phyloP scores from a whole-genome alignment of 2,797 vertebrate genomes.

The Astyanax mexicanus region DNA sequence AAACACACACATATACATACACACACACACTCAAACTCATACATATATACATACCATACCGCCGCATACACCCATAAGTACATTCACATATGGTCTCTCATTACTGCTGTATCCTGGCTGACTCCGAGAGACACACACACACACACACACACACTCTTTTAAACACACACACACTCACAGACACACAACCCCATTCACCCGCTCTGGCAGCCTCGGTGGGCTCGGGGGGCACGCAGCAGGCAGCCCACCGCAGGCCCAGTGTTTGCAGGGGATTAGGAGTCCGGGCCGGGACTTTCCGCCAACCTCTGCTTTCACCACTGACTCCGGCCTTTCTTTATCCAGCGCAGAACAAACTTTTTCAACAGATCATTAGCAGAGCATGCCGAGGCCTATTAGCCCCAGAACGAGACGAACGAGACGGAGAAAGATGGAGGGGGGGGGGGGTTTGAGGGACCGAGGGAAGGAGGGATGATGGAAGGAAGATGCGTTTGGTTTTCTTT shows the following conservation, averaged over 20 bases:
- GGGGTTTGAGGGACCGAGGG: too few relatives aligned
- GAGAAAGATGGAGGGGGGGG: constrained; percentile 38
- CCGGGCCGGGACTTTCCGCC: constrained; percentile 79
- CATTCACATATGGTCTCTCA: constrained; percentile 57
- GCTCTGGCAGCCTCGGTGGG: constrained; percentile 70
- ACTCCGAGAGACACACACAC: constrained; percentile 30
- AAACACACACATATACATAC: constrained; percentile 24
- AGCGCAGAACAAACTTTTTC: constrained; percentile 46
- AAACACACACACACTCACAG: constrained; percentile 16
- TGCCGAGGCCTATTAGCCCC: constrained; percentile 55
- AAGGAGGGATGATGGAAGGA: not conserved
- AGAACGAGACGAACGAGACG: constrained; percentile 43
- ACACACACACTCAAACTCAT: constrained; percentile 20
- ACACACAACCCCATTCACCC: constrained; percentile 32
- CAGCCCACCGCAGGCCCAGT: constrained; percentile 65
- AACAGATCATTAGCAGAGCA: constrained; percentile 61
- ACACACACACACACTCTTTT: too few relatives aligned
- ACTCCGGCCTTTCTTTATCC: constrained; percentile 45
- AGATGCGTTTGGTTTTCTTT: too few relatives aligned
- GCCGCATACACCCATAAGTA: constrained; percentile 52
- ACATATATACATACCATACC: constrained; percentile 31
- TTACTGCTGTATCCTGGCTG: constrained; percentile 59
- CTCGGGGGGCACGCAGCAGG: constrained; percentile 72
- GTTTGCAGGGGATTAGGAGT: constrained; percentile 69
- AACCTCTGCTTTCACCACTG: constrained; percentile 54